Base-by-base conservation (phyloP, 2,888 invertebrate species). In the Chamaedrilus cognettii region DNA sequence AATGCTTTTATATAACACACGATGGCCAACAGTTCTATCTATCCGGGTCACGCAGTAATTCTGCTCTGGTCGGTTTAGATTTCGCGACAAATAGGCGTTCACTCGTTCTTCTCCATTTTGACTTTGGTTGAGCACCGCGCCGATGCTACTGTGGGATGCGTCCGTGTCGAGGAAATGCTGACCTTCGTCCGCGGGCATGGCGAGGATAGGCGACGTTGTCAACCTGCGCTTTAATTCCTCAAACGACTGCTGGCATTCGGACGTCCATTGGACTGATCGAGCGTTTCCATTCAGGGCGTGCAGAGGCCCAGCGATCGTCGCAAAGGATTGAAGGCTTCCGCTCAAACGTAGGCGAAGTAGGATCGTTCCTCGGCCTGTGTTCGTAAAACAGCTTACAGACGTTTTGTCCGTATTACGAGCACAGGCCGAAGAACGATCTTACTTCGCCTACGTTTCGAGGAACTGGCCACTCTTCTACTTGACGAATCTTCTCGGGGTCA, bases 1-100 rank as follows among this genome's bases (percentile, higher is more conserved):
- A 71, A 76, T 23, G 73, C 65, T 35, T 69, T 70, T 2, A 76
- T 60, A n/a, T n/a, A n/a, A n/a, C n/a, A n/a, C n/a, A n/a, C n/a
- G n/a, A n/a, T n/a, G n/a, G n/a, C n/a, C n/a, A n/a, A n/a, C n/a
- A n/a, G n/a, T n/a, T n/a, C n/a, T n/a, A n/a, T n/a, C n/a, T n/a
- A 34, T n/a, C 1, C 30, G 19, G 1, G 70, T 71, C 2, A 68
- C 68, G 60, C 70, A 67, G 50, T 71, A 70, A n/a, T 64, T 56
- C 28, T 56, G 31, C 42, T 71, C 63, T 1, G 64, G 7, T 7
- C 33, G 23, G 1, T 52, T 58, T 3, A 70, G 35, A 1, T 61
- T 64, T n/a, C 65, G 30, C 35, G 65, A 69, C 32, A 23, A 64
- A 55, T 68, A 71, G 7, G 62, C 55, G n/a, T 70, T 67, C 2